Evolutionary conservation across 2,888 invertebrate species (phyloP), one percentile per base, ranked within the genome.

Genomic region (Ernsta delagoae): DNA sequence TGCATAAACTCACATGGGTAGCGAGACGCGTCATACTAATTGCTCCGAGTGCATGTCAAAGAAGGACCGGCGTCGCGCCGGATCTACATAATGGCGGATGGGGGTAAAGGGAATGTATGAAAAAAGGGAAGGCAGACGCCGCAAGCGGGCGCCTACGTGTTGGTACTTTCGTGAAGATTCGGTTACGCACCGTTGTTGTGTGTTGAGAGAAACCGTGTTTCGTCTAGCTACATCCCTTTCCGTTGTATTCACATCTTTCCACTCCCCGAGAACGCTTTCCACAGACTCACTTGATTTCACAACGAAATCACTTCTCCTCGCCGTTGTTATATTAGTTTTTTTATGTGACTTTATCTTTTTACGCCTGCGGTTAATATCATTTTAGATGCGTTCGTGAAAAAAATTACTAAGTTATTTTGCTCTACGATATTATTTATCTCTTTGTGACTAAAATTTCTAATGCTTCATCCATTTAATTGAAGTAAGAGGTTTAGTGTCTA

Each of bases 41-140:
- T 93, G 92, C 92, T 83, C 78, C 81, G 88, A 92, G 92, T 92
- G 90, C 88, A 88, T 90, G 91, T 91, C 91, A 92, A 92, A 92
- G 90, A 86, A 87, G 80, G 83, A 91, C 91, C 92, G 92, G 92
- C 92, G 92, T 86, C 92, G 90, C 84, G 84, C 84, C 91, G 89
- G 90, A 90, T 90, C 85, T 85, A 88, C 88, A 90, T 90, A 92
- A 93, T 92, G 84, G 90, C 83, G 88, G 88, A 88, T 85, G 85
- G 86, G 88, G 90, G 86, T 81, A 80, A 86, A 86, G 82, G 82
- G 89, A 87, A 88, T 86, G 87, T 84, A 86, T 86, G 88, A 79
- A 85, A 90, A 89, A 85, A 82, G 78, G 82, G 82, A 85, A 83
- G 84, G 82, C 83, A 87, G 82, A 83, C 85, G 83, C 84, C 83